phyloP scores from a whole-genome alignment of 2,888 invertebrate species.

The Fragum sueziense region DNA sequence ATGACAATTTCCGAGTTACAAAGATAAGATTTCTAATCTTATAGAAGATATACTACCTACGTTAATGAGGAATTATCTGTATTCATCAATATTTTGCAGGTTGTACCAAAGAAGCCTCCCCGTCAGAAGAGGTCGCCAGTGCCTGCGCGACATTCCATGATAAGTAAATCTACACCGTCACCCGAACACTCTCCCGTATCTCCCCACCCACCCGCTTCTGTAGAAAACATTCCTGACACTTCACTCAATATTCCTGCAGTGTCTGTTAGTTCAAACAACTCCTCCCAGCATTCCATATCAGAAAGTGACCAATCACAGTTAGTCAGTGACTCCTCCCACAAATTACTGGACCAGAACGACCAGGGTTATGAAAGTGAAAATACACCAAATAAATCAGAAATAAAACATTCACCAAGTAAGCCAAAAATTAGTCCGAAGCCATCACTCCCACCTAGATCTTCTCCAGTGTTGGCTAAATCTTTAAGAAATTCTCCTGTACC shows the following conservation, averaged over 20 bases:
- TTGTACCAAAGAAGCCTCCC: conserved; percentile 63
- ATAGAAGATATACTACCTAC: too few relatives aligned
- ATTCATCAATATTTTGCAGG: too few relatives aligned
- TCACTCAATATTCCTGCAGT: conserved; percentile 30
- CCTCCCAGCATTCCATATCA: conserved; percentile 37
- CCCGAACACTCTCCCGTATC: conserved; percentile 10
- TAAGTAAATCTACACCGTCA: background rate
- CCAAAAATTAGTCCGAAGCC: conserved; percentile 36
- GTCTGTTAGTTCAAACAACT: conserved; percentile 26
- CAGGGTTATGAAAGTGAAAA: background rate
- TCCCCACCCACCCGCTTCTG: background rate
- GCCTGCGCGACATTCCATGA: conserved; percentile 36
- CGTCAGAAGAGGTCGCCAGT: conserved; percentile 63
- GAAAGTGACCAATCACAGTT: conserved; percentile 32
- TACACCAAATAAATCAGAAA: background rate
- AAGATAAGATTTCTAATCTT: too few relatives aligned
- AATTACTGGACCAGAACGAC: background rate
- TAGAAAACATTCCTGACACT: conserved; percentile 18
- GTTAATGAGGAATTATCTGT: too few relatives aligned
- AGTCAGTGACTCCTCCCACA: background rate
- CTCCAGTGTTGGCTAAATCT: background rate
- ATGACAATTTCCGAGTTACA: too few relatives aligned
- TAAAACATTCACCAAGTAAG: background rate
- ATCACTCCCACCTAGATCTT: conserved; percentile 30
- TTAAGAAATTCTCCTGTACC: background rate